Evolutionary conservation across 2,888 invertebrate genomes (phyloP).

Genomic region (Rambutsinella grinnellia): DNA sequence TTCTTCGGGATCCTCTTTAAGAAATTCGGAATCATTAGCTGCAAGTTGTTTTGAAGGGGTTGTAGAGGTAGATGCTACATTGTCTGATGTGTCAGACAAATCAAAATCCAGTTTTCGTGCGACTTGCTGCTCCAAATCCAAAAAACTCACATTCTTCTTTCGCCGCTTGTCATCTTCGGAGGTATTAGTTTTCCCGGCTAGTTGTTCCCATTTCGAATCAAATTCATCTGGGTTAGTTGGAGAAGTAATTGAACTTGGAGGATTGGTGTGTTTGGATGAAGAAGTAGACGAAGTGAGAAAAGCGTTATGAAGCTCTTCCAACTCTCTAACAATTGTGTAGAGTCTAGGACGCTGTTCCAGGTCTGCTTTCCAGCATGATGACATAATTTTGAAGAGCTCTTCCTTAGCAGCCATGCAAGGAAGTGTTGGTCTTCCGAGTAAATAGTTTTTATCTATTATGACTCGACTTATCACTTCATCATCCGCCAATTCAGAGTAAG

Average conservation of each 20-base stretch:
- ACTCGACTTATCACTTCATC: constrained; percentile 77
- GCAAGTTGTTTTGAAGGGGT: neutral
- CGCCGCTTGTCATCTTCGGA: constrained; percentile 24
- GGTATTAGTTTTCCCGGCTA: constrained; percentile 15
- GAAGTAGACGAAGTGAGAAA: constrained; percentile 1
- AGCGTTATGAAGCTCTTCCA: constrained; percentile 43
- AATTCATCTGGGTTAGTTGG: constrained; percentile 52
- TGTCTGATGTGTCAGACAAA: constrained; percentile 1
- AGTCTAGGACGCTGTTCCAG: constrained; percentile 56
- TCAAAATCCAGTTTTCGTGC: constrained; percentile 2
- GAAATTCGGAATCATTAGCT: neutral
- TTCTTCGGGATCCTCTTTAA: constrained; percentile 1
- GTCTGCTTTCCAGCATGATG: constrained; percentile 56
- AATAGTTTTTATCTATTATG: constrained; percentile 70
- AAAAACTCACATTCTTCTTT: constrained; percentile 60
- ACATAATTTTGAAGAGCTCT: constrained; percentile 60
- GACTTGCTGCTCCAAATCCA: constrained; percentile 30
- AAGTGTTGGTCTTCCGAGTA: constrained; percentile 58
- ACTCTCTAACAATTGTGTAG: constrained; percentile 48
- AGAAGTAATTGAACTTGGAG: neutral
- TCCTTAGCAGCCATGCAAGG: constrained; percentile 59
- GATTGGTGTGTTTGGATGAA: neutral
- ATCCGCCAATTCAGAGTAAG: constrained; percentile 76
- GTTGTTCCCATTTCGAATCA: constrained; percentile 64
- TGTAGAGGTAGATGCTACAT: constrained; percentile 7